Evolutionary conservation across 2,888 invertebrate genomes (phyloP).

Genomic region (Aspidiotus rigidus): DNA sequence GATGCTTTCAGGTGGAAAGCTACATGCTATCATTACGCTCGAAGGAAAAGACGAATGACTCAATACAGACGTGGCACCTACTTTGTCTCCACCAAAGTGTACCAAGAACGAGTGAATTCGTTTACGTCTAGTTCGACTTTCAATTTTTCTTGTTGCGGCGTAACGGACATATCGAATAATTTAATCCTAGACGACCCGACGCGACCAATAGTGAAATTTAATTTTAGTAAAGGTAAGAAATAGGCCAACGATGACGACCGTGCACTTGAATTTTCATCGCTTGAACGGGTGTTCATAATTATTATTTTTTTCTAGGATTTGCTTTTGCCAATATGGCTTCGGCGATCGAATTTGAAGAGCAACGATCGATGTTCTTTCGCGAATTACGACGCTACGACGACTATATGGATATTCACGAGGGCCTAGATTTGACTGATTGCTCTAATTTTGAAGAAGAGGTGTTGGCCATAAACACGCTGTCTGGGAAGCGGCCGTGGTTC

Average conservation of each 20-base stretch:
- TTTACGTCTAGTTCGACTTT: conserved; percentile 69
- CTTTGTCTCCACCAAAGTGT: conserved; percentile 72
- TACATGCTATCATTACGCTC: conserved; percentile 71
- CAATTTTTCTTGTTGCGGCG: conserved; percentile 65
- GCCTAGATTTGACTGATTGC: conserved; percentile 61
- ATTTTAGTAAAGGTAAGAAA: conserved; percentile 58
- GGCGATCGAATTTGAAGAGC: conserved; percentile 71
- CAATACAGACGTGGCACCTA: conserved; percentile 73
- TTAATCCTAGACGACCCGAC: conserved; percentile 55
- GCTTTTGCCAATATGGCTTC: conserved; percentile 71
- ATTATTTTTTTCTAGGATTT: conserved; percentile 46
- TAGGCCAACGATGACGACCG: background rate
- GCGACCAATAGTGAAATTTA: conserved; percentile 65
- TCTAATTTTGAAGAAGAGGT: conserved; percentile 51
- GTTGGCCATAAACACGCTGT: conserved; percentile 46
- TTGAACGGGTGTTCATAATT: background rate
- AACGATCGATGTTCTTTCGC: conserved; percentile 65
- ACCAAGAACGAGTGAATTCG: conserved; percentile 72
- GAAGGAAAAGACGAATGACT: conserved; percentile 64
- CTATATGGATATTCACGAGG: conserved; percentile 76
- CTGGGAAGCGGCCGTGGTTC: conserved; percentile 52
- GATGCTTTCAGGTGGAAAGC: conserved; percentile 62
- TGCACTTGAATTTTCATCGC: background rate
- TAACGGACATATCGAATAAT: conserved; percentile 63
- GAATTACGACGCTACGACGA: conserved; percentile 72